phyloP scores from a whole-genome alignment of 2,888 invertebrate genomes.

The Tenthredo mesomela region DNA sequence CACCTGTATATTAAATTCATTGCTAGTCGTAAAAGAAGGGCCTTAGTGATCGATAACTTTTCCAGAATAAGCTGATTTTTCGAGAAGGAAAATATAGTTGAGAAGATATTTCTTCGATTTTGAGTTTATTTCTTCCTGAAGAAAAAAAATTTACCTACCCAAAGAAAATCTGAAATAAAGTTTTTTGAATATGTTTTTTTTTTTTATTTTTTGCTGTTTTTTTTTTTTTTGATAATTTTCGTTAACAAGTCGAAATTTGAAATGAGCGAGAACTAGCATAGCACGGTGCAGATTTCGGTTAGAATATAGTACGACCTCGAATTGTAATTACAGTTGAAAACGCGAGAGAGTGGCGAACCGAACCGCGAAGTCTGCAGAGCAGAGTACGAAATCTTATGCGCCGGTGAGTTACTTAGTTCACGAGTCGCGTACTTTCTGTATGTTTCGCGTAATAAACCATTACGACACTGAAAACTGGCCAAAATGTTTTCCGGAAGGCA shows the following conservation, averaged over 20 bases:
- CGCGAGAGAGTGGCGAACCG: neutral
- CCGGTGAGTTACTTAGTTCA: conserved; percentile 13
- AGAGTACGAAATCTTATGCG: conserved; percentile 1
- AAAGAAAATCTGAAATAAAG: too few relatives aligned
- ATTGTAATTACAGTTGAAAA: conserved; percentile 13
- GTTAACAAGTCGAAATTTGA: neutral
- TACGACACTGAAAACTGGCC: conserved; percentile 28
- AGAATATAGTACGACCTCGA: neutral
- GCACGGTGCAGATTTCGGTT: neutral
- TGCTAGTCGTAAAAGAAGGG: neutral
- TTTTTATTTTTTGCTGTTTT: neutral
- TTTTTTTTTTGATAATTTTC: neutral
- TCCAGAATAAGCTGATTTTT: neutral
- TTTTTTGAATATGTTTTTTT: too few relatives aligned
- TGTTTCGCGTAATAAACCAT: conserved; percentile 15
- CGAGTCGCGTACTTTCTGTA: conserved; percentile 1
- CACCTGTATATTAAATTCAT: neutral
- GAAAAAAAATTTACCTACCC: too few relatives aligned
- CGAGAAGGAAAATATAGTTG: neutral
- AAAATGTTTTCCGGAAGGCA: conserved; percentile 23
- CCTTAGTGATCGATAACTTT: neutral
- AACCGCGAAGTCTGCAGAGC: neutral
- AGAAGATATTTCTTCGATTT: neutral
- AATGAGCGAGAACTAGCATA: neutral
- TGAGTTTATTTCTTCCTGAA: too few relatives aligned